Conservation (phyloP, 2,888 invertebrate genomes). For the Aleiodes testaceus region DNA sequence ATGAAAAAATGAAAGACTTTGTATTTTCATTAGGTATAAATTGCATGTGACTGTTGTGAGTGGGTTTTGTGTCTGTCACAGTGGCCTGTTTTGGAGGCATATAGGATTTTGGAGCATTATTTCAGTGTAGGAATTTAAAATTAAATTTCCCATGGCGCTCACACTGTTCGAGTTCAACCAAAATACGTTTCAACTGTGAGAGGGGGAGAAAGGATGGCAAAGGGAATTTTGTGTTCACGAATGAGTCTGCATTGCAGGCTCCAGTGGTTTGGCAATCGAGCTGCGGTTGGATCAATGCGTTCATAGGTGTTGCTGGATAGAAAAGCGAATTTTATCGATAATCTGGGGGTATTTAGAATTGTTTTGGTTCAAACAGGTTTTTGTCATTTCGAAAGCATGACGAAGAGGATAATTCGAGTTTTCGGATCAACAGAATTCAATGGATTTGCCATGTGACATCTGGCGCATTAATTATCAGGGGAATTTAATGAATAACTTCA, state of each 20-base stretch:
- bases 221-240: slow-evolving; percentile 39
- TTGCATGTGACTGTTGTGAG: slow-evolving; percentile 29
- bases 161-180: slow-evolving; percentile 31
- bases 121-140: slow-evolving; percentile 51
- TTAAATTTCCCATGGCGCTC: slow-evolving; percentile 61
- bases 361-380: too few relatives aligned
- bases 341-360: too few relatives aligned
- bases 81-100: slow-evolving; percentile 34
- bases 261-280: slow-evolving; percentile 66
- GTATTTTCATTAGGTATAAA: slow-evolving; percentile 23
- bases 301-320: slow-evolving; percentile 49
- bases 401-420: too few relatives aligned
- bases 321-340: slow-evolving; percentile 23
- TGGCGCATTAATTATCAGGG: too few relatives aligned
- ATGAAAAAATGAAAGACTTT: neutral
- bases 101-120: slow-evolving; percentile 48
- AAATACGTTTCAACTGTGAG: slow-evolving; percentile 45
- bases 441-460: too few relatives aligned
- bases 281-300: slow-evolving; percentile 65
- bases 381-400: too few relatives aligned
- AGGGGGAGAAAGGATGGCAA: neutral
- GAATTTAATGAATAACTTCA: neutral
- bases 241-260: slow-evolving; percentile 63
- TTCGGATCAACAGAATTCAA: too few relatives aligned
- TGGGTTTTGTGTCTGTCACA: slow-evolving; percentile 22